Conservation (phyloP, 1,140 invertebrate genomes). For the Zaprionus kolodkinae region DNA sequence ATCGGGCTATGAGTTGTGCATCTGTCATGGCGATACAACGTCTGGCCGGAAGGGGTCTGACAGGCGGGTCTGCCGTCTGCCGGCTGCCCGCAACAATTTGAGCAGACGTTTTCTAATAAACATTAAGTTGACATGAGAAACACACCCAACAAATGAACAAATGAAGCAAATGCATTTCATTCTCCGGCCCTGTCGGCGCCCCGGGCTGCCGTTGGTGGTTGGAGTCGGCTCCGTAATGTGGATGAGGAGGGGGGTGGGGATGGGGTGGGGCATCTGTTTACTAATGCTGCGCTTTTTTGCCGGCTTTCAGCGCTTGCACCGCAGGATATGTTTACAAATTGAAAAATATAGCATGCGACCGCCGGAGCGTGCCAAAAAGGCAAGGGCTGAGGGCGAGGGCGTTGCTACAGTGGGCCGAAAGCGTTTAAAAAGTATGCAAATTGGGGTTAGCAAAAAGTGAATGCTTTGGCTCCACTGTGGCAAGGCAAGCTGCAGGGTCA, state of each 20-base stretch:
- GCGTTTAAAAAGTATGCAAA: neutral
- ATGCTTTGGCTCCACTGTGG: neutral
- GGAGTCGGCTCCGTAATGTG: too few species aligned
- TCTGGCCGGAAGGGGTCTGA: neutral
- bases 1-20: neutral
- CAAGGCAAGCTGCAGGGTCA: neutral
- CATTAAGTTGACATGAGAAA: slow-evolving; percentile 80
- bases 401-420: slow-evolving; percentile 41
- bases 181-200: slow-evolving; percentile 39
- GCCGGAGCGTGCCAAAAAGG: slow-evolving; percentile 55
- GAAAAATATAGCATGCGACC: slow-evolving; percentile 78
- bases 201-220: slow-evolving; percentile 1
- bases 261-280: slow-evolving; percentile 51
- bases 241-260: too few species aligned
- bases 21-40: neutral
- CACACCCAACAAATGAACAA: slow-evolving; percentile 80
- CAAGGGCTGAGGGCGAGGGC: slow-evolving; percentile 9
- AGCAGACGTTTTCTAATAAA: slow-evolving; percentile 77
- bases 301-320: slow-evolving; percentile 65
- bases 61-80: slow-evolving; percentile 12
- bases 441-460: neutral
- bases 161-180: slow-evolving; percentile 79
- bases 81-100: slow-evolving; percentile 44
- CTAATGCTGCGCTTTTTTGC: slow-evolving; percentile 58
- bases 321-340: slow-evolving; percentile 82